These are phyloP conservation scores for Molossus molossus DNA, from an alignment of 2,797 vertebrate species.

Conservation along the genomic window DNA sequence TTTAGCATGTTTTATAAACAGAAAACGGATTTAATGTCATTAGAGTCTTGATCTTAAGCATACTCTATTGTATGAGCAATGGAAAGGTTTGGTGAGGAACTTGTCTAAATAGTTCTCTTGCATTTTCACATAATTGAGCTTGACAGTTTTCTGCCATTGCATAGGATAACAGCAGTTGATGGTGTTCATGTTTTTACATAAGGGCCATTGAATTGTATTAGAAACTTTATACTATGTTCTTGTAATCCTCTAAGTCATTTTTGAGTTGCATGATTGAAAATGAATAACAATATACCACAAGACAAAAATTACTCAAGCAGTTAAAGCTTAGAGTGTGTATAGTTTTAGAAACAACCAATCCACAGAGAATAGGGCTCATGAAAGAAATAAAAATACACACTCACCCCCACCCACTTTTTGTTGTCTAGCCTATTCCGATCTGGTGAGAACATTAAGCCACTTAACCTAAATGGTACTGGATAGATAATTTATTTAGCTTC, in stretches of 20 bases:
- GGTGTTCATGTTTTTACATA: slow-evolving; percentile 84
- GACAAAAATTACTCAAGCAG: slow-evolving; percentile 75
- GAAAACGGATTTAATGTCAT: slow-evolving; percentile 59
- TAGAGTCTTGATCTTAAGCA: slow-evolving; percentile 80
- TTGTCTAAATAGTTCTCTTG: slow-evolving; percentile 79
- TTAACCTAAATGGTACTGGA: slow-evolving; percentile 66
- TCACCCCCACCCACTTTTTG: slow-evolving; percentile 73
- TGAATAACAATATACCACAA: slow-evolving; percentile 76
- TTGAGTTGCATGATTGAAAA: slow-evolving; percentile 84
- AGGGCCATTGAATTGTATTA: slow-evolving; percentile 74
- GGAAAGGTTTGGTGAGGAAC: slow-evolving; percentile 79
- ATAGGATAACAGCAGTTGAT: slow-evolving; percentile 64
- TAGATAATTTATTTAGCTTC: slow-evolving; percentile 76
- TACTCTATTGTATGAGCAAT: slow-evolving; percentile 67
- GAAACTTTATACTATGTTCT: slow-evolving; percentile 81
- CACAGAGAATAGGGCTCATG: slow-evolving; percentile 70
- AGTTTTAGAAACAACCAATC: slow-evolving; percentile 66
- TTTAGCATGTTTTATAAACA: slow-evolving; percentile 59
- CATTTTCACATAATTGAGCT: slow-evolving; percentile 74
- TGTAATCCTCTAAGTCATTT: slow-evolving; percentile 83
- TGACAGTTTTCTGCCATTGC: slow-evolving; percentile 82
- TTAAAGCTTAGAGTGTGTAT: slow-evolving; percentile 71
- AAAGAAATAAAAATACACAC: slow-evolving; percentile 77
- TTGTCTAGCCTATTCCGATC: slow-evolving; percentile 71
- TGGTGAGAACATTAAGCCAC: slow-evolving; percentile 79